Base-by-base conservation (phyloP, 2,888 invertebrate genomes). In the Ophion ellenae region DNA sequence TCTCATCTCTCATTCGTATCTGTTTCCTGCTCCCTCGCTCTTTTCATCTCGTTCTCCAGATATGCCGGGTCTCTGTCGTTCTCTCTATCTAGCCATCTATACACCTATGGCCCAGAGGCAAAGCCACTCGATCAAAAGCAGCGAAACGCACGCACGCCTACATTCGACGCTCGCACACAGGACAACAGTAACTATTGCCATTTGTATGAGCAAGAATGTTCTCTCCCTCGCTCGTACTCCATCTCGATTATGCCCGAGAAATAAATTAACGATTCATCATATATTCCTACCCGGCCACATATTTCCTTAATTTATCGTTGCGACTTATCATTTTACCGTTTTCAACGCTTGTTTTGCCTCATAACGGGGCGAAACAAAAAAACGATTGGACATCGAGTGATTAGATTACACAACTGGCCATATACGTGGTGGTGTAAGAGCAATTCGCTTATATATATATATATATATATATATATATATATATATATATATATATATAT, bases 71-170 rank as follows among this genome's bases (percentile, higher is more conserved):
- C 53, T 14, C 2, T 53, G 11, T 53, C 53, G 17, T 53, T 53
- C 53, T 17, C 53, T 14, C 53, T 53, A 53, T 53, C 53, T 28
- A 63, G 57, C 70, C 45, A 81, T 81, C 84, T 69, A 81, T 84
- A 83, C 84, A 86, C 84, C 83, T 87, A 88, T 86, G 86, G 86
- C 88, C 85, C 76, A 85, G 80, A 87, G 86, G 88, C 83, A 86
- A 80, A 87, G 82, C 89, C 92, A 92, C 91, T 92, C 90, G 91
- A 91, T 91, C 92, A 91, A 86, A 85, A 87, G 79, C 85, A 83
- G 84, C 89, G 90, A 90, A 90, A 89, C 90, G 90, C 91, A 90
- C 91, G 91, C 90, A 91, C 92, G 91, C 89, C 89, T 90, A 89
- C 89, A 87, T 87, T 90, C 89, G 87, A 81, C 88, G 89, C 81